Conservation (phyloP, 2,113 vertebrate species). For the Scartelaos histophorus region DNA sequence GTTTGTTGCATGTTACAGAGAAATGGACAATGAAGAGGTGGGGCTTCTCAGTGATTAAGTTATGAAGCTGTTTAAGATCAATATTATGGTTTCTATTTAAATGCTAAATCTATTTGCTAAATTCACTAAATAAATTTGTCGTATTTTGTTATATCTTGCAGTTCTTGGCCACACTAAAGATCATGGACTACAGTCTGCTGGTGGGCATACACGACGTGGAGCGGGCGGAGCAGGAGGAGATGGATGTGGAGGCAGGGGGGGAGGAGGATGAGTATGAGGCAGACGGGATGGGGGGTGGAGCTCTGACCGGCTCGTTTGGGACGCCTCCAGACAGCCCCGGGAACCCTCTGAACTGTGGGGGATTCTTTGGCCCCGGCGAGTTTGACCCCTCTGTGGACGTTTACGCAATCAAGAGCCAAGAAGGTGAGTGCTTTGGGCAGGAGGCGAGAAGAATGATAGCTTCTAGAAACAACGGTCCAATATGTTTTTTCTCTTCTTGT, state of each 20-base stretch:
- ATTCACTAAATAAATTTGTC: too few species aligned
- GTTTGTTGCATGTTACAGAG: too few species aligned
- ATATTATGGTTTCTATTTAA: too few species aligned
- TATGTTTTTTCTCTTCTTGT: too few species aligned
- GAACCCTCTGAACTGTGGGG: conserved; percentile 89
- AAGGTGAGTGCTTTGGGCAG: conserved; percentile 76
- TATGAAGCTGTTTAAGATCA: too few species aligned
- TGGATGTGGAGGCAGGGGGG: conserved; percentile 85
- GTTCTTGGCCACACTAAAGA: conserved; percentile 95
- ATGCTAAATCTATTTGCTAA: too few species aligned
- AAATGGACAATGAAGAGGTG: too few species aligned
- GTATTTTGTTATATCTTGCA: conserved; percentile 41
- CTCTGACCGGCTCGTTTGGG: conserved; percentile 86
- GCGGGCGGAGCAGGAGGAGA: conserved; percentile 93
- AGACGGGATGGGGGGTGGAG: conserved; percentile 80
- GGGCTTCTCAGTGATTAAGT: too few species aligned
- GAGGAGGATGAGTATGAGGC: conserved; percentile 93
- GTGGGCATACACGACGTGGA: conserved; percentile 96
- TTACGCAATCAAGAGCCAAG: conserved; percentile 94
- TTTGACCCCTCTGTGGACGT: conserved; percentile 92
- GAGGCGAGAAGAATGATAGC: not conserved
- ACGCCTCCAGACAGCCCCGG: conserved; percentile 91
- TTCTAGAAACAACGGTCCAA: too few species aligned
- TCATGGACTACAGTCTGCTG: conserved; percentile 97
- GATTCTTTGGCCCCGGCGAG: conserved; percentile 90